Percentiles rank a stretch among this genome's conserved stretches.
Conservation (phyloP, 2,888 invertebrate species). For the Perithous albicinctus region DNA sequence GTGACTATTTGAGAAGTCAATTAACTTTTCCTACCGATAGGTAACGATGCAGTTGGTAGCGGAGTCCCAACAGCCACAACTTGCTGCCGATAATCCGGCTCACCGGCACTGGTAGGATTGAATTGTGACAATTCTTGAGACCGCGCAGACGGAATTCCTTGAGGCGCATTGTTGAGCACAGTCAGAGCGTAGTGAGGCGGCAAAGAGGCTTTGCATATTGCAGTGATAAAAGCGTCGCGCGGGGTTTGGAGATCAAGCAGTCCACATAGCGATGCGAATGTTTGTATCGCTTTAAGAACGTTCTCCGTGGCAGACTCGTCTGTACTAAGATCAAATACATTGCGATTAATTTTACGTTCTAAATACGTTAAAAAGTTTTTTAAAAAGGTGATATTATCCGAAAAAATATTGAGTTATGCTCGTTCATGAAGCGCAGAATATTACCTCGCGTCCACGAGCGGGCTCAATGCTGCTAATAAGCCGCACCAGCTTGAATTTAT, state of each 20-base stretch:
- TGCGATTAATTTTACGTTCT: background rate
- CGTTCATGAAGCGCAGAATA: slow-evolving; percentile 27
- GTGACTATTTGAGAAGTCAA: background rate
- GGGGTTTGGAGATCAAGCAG: slow-evolving; percentile 91
- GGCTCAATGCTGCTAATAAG: slow-evolving; percentile 94
- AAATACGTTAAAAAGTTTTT: slow-evolving; percentile 6
- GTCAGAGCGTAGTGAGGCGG: slow-evolving; percentile 98
- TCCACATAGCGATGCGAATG: slow-evolving; percentile 95
- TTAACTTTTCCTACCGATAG: slow-evolving; percentile 86
- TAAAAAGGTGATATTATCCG: no score
- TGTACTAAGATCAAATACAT: slow-evolving; percentile 86
- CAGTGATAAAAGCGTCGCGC: slow-evolving; percentile 97
- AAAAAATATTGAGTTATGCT: no score
- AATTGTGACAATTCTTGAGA: slow-evolving; percentile 79
- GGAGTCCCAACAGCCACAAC: slow-evolving; percentile 99
- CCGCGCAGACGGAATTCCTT: slow-evolving; percentile 85
- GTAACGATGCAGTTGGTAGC: slow-evolving; percentile 93
- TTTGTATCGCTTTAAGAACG: slow-evolving; percentile 96
- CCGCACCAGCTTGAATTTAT: slow-evolving; percentile 98
- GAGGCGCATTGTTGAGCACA: slow-evolving; percentile 89
- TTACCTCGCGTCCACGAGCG: slow-evolving; percentile 95
- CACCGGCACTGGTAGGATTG: slow-evolving; percentile 83
- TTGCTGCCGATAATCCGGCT: slow-evolving; percentile 94
- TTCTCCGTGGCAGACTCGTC: slow-evolving; percentile 97
- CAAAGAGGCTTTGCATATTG: slow-evolving; percentile 97